phyloP scores from a whole-genome alignment of 1,140 invertebrate genomes.

The Panagrolaimus sp. region DNA sequence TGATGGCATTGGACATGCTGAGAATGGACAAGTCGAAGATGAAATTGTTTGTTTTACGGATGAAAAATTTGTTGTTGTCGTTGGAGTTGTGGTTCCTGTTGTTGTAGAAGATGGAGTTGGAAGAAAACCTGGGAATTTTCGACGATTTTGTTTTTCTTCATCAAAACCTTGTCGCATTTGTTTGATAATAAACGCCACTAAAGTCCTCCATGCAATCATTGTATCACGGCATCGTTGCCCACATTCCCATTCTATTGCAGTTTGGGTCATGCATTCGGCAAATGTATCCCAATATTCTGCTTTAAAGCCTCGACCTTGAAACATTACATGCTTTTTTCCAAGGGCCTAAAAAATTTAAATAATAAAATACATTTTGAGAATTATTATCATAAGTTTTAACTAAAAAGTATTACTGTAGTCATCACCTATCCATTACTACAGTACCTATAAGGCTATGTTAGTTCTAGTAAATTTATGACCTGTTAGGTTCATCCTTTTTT shows the following conservation, averaged over 20 bases:
- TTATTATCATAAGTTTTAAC: too few relatives aligned
- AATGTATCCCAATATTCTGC: conserved; percentile 45
- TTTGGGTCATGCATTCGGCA: conserved; percentile 31
- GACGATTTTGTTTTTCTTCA: conserved; percentile 26
- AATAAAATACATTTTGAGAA: too few relatives aligned
- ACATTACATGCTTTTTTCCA: conserved; percentile 44
- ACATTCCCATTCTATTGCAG: conserved; percentile 20
- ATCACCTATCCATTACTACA: too few relatives aligned
- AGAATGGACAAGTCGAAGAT: too few relatives aligned
- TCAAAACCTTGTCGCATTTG: conserved; percentile 45
- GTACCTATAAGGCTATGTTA: too few relatives aligned
- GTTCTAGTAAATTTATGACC: too few relatives aligned
- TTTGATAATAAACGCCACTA: conserved; percentile 41
- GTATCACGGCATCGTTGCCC: conserved; percentile 41
- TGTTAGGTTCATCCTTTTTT: too few relatives aligned
- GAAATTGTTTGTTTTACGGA: too few relatives aligned
- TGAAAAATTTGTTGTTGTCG: too few relatives aligned
- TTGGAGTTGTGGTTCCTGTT: background rate
- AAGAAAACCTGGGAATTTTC: background rate
- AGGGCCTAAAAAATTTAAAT: conserved; percentile 39
- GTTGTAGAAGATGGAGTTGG: background rate
- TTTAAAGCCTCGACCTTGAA: conserved; percentile 38
- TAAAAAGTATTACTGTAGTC: too few relatives aligned
- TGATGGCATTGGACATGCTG: too few relatives aligned
- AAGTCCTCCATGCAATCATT: conserved; percentile 34